These are phyloP conservation scores for Lota lota DNA, from an alignment of 2,113 vertebrate species.

Conservation along the genomic window DNA sequence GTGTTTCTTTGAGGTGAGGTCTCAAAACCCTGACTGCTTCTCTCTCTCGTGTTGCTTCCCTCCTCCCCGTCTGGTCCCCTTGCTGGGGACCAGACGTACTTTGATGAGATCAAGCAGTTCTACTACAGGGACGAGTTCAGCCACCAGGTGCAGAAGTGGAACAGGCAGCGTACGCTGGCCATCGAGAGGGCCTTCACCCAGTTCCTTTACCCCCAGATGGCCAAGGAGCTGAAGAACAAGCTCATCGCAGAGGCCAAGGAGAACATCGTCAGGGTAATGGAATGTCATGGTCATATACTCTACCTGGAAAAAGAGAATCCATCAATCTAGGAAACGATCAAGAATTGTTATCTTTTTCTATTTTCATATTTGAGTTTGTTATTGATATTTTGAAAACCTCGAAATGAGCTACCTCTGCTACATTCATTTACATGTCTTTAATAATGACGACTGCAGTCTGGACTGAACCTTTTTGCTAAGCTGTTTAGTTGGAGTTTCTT, in stretches of 20 bases:
- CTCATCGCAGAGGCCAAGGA: slow-evolving; percentile 93
- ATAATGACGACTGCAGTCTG: too few species aligned
- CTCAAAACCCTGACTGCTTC: too few species aligned
- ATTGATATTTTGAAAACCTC: too few species aligned
- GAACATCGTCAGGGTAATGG: slow-evolving; percentile 87
- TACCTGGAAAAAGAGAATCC: too few species aligned
- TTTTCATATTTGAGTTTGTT: too few species aligned
- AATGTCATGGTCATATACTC: not conserved
- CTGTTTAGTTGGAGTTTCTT: too few species aligned
- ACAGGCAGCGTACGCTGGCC: slow-evolving; percentile 91
- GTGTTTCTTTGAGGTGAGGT: too few species aligned
- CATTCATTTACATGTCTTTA: too few species aligned
- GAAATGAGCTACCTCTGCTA: too few species aligned
- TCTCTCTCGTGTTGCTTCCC: not conserved
- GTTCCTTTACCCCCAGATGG: slow-evolving; percentile 97
- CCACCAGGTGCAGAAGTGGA: slow-evolving; percentile 99
- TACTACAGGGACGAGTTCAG: slow-evolving; percentile 99
- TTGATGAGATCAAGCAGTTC: slow-evolving; percentile 98
- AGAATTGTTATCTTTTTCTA: too few species aligned
- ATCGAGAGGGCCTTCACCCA: slow-evolving; percentile 91
- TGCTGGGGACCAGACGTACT: slow-evolving; percentile 92
- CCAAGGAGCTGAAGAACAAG: slow-evolving; percentile 95
- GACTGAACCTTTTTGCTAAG: too few species aligned
- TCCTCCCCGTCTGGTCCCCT: slow-evolving; percentile 78
- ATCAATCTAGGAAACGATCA: too few species aligned